phyloP scores from a whole-genome alignment of 35 echinoderm and acorn worm species.

The Amphiura filiformis region DNA sequence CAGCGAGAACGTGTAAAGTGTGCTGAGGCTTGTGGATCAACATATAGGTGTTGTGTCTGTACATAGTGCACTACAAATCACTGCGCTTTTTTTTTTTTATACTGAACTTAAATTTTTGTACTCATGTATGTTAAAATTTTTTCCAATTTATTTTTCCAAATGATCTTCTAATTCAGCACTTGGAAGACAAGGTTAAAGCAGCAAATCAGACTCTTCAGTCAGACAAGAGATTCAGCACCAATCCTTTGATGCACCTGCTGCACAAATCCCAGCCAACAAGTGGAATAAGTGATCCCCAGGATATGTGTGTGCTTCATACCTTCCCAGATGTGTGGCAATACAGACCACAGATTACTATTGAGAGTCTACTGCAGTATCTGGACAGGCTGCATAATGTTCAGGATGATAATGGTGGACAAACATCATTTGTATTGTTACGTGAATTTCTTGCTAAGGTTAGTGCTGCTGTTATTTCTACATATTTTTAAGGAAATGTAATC shows the following conservation, averaged over 20 bases:
- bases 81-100: too few species aligned
- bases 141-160: too few species aligned
- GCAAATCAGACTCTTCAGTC: not conserved
- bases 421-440: not conserved
- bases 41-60: too few species aligned
- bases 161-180: not conserved
- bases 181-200: not conserved
- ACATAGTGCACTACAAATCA: too few species aligned
- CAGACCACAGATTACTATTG: not conserved
- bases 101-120: too few species aligned
- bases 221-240: not conserved
- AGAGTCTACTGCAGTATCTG: not conserved
- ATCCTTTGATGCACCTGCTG: not conserved
- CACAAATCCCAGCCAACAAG: not conserved
- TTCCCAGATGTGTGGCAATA: conserved; percentile 2
- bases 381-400: not conserved
- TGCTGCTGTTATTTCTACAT: not conserved
- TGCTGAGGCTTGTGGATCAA: too few species aligned
- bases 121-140: too few species aligned
- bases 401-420: not conserved
- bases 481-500: too few species aligned
- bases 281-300: not conserved
- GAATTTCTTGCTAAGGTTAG: not conserved
- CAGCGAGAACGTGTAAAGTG: too few species aligned
- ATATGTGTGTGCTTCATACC: not conserved